A percentile compares a stretch with the other conserved stretches of the same genome.
Evolutionary conservation across 2,888 invertebrate species (phyloP).

Genomic region (Leucoptera coffeella): DNA sequence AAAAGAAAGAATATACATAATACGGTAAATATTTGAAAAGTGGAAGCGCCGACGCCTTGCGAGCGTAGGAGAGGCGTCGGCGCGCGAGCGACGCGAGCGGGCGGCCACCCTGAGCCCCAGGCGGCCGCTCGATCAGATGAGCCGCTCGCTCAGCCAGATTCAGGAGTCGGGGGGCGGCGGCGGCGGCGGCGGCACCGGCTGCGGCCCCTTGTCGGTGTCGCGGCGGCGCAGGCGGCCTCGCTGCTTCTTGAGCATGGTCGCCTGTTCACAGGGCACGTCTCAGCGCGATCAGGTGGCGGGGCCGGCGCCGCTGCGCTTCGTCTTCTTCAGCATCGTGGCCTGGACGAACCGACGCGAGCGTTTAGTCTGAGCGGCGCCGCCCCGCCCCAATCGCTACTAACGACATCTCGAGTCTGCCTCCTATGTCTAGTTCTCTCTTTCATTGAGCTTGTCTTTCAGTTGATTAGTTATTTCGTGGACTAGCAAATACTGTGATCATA

Average conservation of each 20-base stretch:
- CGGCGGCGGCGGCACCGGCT: constrained; percentile 29
- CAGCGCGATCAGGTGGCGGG: constrained; percentile 27
- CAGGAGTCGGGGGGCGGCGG: constrained; percentile 51
- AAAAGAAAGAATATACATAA: no score
- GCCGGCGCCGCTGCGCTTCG: constrained; percentile 85
- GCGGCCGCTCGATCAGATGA: constrained; percentile 51
- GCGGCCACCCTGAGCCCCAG: constrained; percentile 40
- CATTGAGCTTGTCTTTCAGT: no score
- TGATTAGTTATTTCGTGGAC: no score
- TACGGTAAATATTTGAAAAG: no score
- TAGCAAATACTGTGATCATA: no score
- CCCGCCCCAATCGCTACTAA: not conserved
- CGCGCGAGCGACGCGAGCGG: constrained; percentile 25
- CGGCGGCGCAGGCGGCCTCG: constrained; percentile 73
- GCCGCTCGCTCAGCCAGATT: constrained; percentile 69
- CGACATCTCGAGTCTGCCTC: constrained; percentile 1
- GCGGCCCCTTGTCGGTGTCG: constrained; percentile 25
- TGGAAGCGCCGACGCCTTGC: no score
- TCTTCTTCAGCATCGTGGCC: constrained; percentile 99
- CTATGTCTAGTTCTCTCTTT: not conserved
- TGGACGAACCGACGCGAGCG: no score
- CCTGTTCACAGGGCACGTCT: constrained; percentile 61
- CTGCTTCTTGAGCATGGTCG: constrained; percentile 99
- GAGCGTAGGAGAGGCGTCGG: not conserved
- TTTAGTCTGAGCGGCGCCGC: constrained; percentile 2